phyloP scores from a whole-genome alignment of 2,113 vertebrate species.

The Pelodiscus sinensis region DNA sequence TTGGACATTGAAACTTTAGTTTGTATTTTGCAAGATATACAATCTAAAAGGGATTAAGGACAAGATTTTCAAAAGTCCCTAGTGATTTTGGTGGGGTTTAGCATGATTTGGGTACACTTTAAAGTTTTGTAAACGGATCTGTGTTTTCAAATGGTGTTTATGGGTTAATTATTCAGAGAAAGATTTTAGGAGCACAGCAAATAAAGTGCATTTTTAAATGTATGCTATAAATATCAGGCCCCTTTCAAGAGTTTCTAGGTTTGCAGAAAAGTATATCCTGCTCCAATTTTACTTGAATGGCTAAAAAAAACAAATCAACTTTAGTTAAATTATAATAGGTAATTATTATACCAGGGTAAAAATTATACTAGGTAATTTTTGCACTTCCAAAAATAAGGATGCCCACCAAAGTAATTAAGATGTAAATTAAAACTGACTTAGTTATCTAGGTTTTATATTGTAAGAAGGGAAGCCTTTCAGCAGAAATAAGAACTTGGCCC shows the following conservation, averaged over 20 bases:
- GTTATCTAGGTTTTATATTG: background rate
- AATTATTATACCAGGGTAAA: no score
- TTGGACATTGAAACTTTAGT: background rate
- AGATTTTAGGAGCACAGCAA: no score
- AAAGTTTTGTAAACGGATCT: no score
- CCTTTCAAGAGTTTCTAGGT: background rate
- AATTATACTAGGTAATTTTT: background rate
- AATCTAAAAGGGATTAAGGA: no score
- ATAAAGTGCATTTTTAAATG: no score
- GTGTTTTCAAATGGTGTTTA: no score
- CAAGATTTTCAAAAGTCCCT: no score
- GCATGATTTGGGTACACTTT: no score
- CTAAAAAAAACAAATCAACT: fast-evolving
- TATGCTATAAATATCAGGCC: background rate
- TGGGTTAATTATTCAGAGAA: no score
- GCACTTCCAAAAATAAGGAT: background rate
- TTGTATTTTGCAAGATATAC: background rate
- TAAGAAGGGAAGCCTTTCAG: fast-evolving
- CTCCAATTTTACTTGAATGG: background rate
- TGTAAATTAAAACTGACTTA: background rate
- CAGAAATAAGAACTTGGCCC: background rate
- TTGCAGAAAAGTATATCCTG: background rate
- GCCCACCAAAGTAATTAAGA: background rate
- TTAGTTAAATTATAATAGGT: background rate
- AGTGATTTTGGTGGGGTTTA: no score